Base-by-base conservation (phyloP, 2,797 vertebrate species). In the Rhabdomys pumilio region DNA sequence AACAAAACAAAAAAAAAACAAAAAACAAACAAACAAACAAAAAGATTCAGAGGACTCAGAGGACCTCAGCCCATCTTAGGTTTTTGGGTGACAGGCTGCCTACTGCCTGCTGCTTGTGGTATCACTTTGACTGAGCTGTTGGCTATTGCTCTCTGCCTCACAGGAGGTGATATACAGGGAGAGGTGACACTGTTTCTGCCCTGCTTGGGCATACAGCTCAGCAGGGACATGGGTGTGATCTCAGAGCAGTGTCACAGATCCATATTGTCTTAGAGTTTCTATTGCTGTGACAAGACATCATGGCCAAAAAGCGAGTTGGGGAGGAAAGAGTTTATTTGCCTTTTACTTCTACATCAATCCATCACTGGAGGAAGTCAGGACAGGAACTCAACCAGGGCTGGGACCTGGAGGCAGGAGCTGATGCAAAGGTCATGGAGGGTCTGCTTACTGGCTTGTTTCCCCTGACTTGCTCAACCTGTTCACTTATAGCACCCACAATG, bases 71-170 rank as follows among this genome's bases (percentile, higher is more conserved):
- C 22, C 75, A 10, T 65, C 26, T 24, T 26, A 6, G 72, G 26
- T 96, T 93, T 89, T 47, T 34, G 72, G 0, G 14, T 59, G 96
- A 96, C 83, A 89, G 96, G 94, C 83, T 53, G 22, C 1, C 0
- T 94, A 8, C 89, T 34, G 41, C 26, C 41, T 65, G 53, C 88
- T 97, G 94, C 96, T 96, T 93, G 89, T 93, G 76, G 80, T 57
- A 31, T 17, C 3, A 22, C 57, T 22, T 76, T 77, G 55, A 44
- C 44, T n/a, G 79, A 97, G 91, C 96, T 88, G 88, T 92, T 93
- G 97, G 90, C 98, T 98, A 96, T 97, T 97, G 97, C 97, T 97
- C 2, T 96, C 95, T 94, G 96, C 61, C 97, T 98, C 97, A 97
- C 93, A 98, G 97, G 87, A 97, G 77, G 97, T 96, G 98, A 98